Evolutionary conservation across 2,113 vertebrate genomes (phyloP).

Genomic region (Phaetusa simplex): DNA sequence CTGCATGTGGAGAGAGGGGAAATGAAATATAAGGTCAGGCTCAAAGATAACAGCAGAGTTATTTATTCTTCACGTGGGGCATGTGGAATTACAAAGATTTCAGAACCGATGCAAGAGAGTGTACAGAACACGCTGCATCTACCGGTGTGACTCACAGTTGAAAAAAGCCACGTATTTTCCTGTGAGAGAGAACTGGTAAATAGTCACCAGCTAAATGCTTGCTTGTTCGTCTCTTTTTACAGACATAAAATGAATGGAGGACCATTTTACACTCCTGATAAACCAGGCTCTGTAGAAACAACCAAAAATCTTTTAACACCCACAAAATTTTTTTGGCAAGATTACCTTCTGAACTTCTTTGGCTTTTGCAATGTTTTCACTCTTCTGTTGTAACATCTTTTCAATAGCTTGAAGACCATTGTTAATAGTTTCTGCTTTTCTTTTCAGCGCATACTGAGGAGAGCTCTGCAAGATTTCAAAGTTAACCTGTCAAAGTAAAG

Average conservation of each 20-base stretch:
- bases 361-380: constrained; percentile 78
- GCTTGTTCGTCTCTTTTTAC: not conserved
- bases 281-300: not conserved
- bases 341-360: constrained; percentile 88
- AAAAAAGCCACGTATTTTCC: not conserved
- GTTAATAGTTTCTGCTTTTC: constrained; percentile 81
- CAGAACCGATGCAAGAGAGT: not conserved
- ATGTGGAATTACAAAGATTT: not conserved
- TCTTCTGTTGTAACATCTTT: constrained; percentile 81
- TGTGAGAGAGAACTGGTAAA: not conserved
- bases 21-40: not conserved
- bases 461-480: constrained; percentile 78
- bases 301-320: not conserved
- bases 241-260: not conserved
- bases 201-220: not conserved
- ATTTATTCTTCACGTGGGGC: not conserved
- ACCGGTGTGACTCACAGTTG: not conserved
- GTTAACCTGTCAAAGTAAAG: constrained; percentile 72
- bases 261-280: not conserved
- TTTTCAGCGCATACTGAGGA: constrained; percentile 77
- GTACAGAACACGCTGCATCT: not conserved
- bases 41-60: not conserved
- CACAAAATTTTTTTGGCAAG: not conserved
- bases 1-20: constrained; percentile 66
- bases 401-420: constrained; percentile 82